These are phyloP conservation scores for Cervus canadensis DNA, from an alignment of 2,113 vertebrate species.

Conservation along the genomic window DNA sequence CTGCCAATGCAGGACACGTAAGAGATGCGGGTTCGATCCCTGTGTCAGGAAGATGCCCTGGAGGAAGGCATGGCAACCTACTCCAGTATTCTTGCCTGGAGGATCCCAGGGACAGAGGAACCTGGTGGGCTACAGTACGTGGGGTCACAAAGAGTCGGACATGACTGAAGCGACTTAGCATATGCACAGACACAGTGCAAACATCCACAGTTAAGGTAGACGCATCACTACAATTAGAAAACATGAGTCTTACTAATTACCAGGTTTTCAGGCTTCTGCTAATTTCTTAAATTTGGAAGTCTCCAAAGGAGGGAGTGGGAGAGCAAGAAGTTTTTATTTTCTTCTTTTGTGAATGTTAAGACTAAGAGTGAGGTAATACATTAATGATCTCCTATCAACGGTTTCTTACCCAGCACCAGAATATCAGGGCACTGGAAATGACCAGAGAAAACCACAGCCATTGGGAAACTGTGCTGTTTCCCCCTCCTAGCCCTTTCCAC, in stretches of 20 bases:
- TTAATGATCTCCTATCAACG: not conserved
- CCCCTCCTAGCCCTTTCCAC: not conserved
- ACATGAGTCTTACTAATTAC: not conserved
- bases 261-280: not conserved
- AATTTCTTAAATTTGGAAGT: not conserved
- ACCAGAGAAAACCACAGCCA: not conserved
- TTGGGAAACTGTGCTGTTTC: not conserved
- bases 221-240: not conserved
- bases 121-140: not conserved
- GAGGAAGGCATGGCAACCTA: not conserved
- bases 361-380: not conserved
- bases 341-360: not conserved
- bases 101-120: not conserved
- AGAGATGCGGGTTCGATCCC: fast-evolving
- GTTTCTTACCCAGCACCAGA: not conserved
- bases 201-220: not conserved
- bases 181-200: not conserved
- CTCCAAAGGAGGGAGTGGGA: not conserved
- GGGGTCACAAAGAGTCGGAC: not conserved
- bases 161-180: not conserved
- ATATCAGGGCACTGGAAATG: not conserved
- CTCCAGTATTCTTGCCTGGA: not conserved
- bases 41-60: not conserved
- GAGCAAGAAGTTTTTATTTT: not conserved
- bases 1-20: not conserved